Evolutionary conservation across 2,888 invertebrate genomes (phyloP).

Genomic region (Nemapogon koenigi): DNA sequence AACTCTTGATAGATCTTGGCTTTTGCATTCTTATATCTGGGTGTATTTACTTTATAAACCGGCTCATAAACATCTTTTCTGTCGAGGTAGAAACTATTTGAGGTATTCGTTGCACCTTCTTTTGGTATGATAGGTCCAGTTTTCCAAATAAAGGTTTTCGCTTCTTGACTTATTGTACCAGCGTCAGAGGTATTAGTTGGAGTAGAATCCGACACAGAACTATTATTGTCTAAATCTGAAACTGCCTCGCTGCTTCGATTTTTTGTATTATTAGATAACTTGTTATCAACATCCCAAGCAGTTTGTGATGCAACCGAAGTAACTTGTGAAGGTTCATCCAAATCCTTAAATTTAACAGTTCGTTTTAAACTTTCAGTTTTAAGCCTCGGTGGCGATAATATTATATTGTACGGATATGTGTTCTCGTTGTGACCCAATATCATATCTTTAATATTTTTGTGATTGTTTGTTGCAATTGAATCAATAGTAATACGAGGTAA

Average conservation of each 20-base stretch:
- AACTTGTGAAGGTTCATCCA: not conserved
- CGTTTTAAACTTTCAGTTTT: constrained; percentile 29
- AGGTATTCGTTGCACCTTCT: constrained; percentile 17
- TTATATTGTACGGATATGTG: constrained; percentile 49
- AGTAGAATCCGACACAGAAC: constrained; percentile 18
- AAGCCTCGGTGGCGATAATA: constrained; percentile 41
- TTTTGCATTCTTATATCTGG: constrained; percentile 26
- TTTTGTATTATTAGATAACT: not conserved
- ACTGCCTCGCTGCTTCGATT: no score
- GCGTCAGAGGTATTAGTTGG: constrained; percentile 28
- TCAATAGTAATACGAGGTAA: constrained; percentile 37
- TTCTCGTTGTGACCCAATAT: constrained; percentile 45
- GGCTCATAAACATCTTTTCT: constrained; percentile 24
- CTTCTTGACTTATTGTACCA: constrained; percentile 30
- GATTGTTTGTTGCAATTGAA: constrained; percentile 20
- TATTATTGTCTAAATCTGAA: constrained; percentile 13
- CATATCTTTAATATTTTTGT: constrained; percentile 38
- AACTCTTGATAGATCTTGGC: constrained; percentile 30
- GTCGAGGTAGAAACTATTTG: constrained; percentile 9
- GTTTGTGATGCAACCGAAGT: constrained; percentile 9
- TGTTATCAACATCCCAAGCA: not conserved
- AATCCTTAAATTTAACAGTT: constrained; percentile 36
- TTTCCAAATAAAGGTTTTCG: constrained; percentile 37
- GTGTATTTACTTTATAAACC: constrained; percentile 24
- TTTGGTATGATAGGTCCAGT: constrained; percentile 16